These are phyloP conservation scores for Ditula angustiorana DNA, from an alignment of 2,888 invertebrate species.

Conservation along the genomic window DNA sequence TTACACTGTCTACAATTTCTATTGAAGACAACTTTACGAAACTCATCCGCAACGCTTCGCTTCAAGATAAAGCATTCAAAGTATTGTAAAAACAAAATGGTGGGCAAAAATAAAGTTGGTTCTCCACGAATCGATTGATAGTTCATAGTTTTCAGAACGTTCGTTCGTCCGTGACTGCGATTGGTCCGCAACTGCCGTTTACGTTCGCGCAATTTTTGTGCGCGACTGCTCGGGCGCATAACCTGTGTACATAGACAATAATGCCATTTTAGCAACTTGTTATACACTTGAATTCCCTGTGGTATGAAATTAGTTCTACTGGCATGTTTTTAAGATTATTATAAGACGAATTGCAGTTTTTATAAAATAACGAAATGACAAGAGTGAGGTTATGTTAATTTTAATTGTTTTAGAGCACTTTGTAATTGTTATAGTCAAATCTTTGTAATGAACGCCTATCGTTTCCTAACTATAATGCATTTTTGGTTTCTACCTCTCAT, in stretches of 20 bases:
- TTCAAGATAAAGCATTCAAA: too few species aligned
- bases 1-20: too few species aligned
- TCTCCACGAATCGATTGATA: too few species aligned
- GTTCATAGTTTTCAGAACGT: neutral
- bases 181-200: neutral
- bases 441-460: too few species aligned
- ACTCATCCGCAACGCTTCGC: too few species aligned
- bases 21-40: too few species aligned
- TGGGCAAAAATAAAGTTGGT: too few species aligned
- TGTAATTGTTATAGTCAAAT: too few species aligned
- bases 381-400: neutral
- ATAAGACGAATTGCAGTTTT: conserved; percentile 7
- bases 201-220: neutral
- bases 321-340: conserved; percentile 6
- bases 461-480: too few species aligned
- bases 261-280: conserved; percentile 30
- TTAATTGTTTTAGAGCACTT: neutral
- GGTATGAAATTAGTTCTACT: conserved; percentile 12
- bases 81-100: too few species aligned
- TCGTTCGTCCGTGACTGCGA: neutral
- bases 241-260: conserved; percentile 40
- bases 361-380: conserved; percentile 2
- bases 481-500: neutral
- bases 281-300: conserved; percentile 19
- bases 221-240: conserved; percentile 3